A percentile compares a stretch with the other conserved stretches of the same genome.
These are phyloP conservation scores for Jaculus jaculus DNA, from an alignment of 2,113 vertebrate genomes.

Conservation along the genomic window DNA sequence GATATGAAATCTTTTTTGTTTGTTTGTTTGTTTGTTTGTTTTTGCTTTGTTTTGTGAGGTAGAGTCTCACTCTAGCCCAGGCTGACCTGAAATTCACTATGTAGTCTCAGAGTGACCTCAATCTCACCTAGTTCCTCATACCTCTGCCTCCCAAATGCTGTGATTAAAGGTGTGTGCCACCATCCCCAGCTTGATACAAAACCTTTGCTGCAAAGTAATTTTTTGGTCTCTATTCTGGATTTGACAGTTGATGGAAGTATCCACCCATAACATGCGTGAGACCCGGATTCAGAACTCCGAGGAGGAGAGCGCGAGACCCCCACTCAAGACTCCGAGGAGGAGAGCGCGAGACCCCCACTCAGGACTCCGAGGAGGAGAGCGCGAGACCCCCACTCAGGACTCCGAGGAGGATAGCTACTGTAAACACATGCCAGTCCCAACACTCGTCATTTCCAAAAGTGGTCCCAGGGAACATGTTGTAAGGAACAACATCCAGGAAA, in stretches of 20 bases:
- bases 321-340: neutral
- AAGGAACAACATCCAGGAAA: neutral
- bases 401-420: neutral
- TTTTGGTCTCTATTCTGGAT: neutral
- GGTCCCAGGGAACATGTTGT: neutral
- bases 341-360: too few species aligned
- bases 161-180: too few species aligned
- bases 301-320: neutral
- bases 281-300: neutral
- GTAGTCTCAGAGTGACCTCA: too few species aligned
- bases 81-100: too few species aligned
- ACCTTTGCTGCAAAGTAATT: neutral
- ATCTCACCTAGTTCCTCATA: too few species aligned
- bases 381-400: too few species aligned
- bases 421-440: neutral
- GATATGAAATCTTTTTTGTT: neutral
- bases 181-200: too few species aligned
- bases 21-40: too few species aligned
- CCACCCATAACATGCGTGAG: neutral
- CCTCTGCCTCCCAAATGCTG: too few species aligned
- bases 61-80: too few species aligned
- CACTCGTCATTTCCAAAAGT: neutral
- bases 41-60: too few species aligned
- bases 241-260: neutral
- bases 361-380: neutral